Conservation (phyloP, 2,888 invertebrate species). For the Agriopis marginaria region DNA sequence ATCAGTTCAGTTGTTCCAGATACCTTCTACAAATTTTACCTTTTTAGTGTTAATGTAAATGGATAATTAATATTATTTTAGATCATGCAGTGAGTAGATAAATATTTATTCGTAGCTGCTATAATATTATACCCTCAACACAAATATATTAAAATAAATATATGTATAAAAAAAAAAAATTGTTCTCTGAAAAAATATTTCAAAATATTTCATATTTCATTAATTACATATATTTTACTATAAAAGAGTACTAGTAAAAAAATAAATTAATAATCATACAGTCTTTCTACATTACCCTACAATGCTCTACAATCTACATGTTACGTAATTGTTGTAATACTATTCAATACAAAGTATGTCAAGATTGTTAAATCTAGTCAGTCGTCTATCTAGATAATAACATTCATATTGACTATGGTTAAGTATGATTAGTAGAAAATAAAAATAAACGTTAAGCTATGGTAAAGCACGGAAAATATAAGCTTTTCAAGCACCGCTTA, state of each 20-base stretch:
- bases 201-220: too few relatives aligned
- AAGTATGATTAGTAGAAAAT: neutral
- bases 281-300: neutral
- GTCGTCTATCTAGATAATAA: neutral
- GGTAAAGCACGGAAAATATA: neutral
- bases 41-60: too few relatives aligned
- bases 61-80: too few relatives aligned
- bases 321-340: neutral
- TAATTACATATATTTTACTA: neutral
- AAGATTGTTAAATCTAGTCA: neutral
- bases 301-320: neutral
- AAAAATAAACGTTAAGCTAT: neutral
- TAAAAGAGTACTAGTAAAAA: neutral
- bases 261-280: too few relatives aligned
- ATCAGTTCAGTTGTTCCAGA: too few relatives aligned
- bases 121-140: neutral
- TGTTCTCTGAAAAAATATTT: too few relatives aligned
- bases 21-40: too few relatives aligned
- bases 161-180: too few relatives aligned
- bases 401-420: neutral
- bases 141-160: too few relatives aligned
- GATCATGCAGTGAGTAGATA: too few relatives aligned
- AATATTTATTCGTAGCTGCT: neutral
- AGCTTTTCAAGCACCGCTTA: neutral
- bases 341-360: neutral